Percentiles rank a stretch among this genome's conserved stretches.
Evolutionary conservation across 2,888 invertebrate species (phyloP).

Genomic region (Lasioglossum marginatum): DNA sequence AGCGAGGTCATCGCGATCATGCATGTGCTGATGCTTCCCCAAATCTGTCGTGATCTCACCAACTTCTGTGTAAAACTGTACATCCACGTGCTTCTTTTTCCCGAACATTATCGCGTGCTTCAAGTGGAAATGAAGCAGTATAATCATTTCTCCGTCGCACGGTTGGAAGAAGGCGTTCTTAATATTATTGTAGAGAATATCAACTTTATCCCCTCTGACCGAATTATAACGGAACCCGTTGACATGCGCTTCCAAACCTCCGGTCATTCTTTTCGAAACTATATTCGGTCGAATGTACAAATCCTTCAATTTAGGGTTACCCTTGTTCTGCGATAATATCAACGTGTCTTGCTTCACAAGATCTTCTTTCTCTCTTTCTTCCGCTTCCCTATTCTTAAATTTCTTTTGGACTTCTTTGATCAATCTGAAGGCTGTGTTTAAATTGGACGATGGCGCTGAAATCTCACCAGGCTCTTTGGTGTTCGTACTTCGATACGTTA

Average conservation of each 20-base stretch:
- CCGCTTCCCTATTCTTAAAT: conserved; percentile 98
- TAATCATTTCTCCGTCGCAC: conserved; percentile 99
- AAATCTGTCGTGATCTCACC: conserved; percentile 99
- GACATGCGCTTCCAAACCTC: conserved; percentile 94
- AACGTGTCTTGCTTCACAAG: conserved; percentile 99
- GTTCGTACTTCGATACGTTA: conserved; percentile 98
- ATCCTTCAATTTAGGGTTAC: conserved; percentile 99
- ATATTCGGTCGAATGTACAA: conserved; percentile 99
- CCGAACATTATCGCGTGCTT: conserved; percentile 99
- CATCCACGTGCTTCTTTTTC: conserved; percentile 99
- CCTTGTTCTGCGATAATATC: conserved; percentile 96
- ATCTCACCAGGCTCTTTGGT: conserved; percentile 98
- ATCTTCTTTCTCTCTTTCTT: conserved; percentile 99
- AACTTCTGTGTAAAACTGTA: conserved; percentile 99
- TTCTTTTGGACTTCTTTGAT: conserved; percentile 99
- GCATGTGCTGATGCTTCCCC: conserved; percentile 99
- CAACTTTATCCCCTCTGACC: conserved; percentile 99
- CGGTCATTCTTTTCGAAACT: conserved; percentile 97
- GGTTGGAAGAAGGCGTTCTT: conserved; percentile 99
- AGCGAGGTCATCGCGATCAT: conserved; percentile 99
- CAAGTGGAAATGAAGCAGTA: conserved; percentile 98
- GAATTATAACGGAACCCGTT: conserved; percentile 99
- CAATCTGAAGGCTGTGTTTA: conserved; percentile 98
- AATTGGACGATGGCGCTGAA: conserved; percentile 96
- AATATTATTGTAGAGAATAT: conserved; percentile 99